Base-by-base conservation (phyloP, 2,888 invertebrate species). In the Podabrus alpinus region DNA sequence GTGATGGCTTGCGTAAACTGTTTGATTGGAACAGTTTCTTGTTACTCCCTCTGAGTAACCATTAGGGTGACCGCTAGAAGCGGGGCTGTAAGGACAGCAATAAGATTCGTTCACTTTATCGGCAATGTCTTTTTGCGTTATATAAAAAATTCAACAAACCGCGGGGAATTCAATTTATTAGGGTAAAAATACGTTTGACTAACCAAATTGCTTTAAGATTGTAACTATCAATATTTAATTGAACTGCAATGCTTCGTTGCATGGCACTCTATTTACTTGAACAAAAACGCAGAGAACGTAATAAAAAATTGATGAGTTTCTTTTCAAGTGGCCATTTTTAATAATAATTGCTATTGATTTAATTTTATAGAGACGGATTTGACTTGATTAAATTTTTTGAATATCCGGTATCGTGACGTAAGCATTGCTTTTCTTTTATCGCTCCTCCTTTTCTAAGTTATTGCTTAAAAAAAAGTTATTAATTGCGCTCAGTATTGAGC, bases 141-240 rank as follows among this genome's bases (percentile, higher is more conserved):
- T n/a, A 59, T 59, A 64, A 64, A 64, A 64, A 19, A 64, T 64
- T 64, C 62, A 64, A 7, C n/a, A 64, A 64, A 64, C 62, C 62
- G 16, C 62, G 21, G 62, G 62, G 62, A 64, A 64, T 64, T 64
- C 21, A 21, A 64, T 64, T 64, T 64, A 64, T 19, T 64, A 15
- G 62, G 19, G 61, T 61, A 17, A 61, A 61, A 61, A 61, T 61
- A 61, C 61, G 61, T 45, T 45, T 45, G 45, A 45, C 45, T 45
- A 45, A 45, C 45, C 45, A 45, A 45, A 45, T 45, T 45, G 45
- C 45, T 45, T 45, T 45, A 45, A 45, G 45, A 45, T 45, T 45
- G 45, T 45, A 45, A 45, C 45, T 45, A 45, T 45, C 45, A 45
- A 45, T 45, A 45, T 45, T 45, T 45, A 45, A 45, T 45, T 45